Evolutionary conservation across 2,888 invertebrate species (phyloP).

Genomic region (Amaurobius ferox): DNA sequence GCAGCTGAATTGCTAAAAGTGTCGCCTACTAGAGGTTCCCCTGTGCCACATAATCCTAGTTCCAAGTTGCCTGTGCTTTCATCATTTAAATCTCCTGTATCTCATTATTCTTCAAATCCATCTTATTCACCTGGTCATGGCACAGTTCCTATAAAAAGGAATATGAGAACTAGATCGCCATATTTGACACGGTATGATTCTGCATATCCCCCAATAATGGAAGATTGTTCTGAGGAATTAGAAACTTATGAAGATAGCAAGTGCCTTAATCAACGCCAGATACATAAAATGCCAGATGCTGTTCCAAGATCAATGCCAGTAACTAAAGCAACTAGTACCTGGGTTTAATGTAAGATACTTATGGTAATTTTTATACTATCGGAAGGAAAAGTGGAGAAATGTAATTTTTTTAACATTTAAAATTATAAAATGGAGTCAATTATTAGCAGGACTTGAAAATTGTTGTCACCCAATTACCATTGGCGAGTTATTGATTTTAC

Average conservation of each 20-base stretch:
- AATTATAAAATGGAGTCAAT: too few relatives aligned
- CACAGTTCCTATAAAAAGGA: constrained; percentile 75
- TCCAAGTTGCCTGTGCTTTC: constrained; percentile 45
- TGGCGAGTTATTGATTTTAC: too few relatives aligned
- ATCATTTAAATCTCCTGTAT: constrained; percentile 53
- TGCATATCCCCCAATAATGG: constrained; percentile 68
- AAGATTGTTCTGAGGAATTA: constrained; percentile 70
- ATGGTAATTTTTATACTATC: too few relatives aligned
- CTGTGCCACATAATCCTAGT: background rate
- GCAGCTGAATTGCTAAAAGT: constrained; percentile 75
- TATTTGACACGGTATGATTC: constrained; percentile 65
- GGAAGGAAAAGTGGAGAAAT: too few relatives aligned
- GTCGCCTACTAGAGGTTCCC: constrained; percentile 55
- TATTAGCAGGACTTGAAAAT: too few relatives aligned
- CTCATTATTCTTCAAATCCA: constrained; percentile 82
- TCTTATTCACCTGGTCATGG: constrained; percentile 47
- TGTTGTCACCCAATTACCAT: too few relatives aligned
- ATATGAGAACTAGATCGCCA: constrained; percentile 80
- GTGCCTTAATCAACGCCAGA: constrained; percentile 23
- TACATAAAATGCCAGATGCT: constrained; percentile 14
- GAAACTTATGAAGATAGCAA: constrained; percentile 43
- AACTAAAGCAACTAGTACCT: constrained; percentile 69
- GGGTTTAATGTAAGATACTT: too few relatives aligned
- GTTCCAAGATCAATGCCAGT: constrained; percentile 11
- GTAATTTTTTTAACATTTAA: too few relatives aligned